Percentiles rank a stretch among this genome's conserved stretches.
These are phyloP conservation scores for Apogon hyalosoma DNA, from an alignment of 2,797 vertebrate species.

Conservation along the genomic window DNA sequence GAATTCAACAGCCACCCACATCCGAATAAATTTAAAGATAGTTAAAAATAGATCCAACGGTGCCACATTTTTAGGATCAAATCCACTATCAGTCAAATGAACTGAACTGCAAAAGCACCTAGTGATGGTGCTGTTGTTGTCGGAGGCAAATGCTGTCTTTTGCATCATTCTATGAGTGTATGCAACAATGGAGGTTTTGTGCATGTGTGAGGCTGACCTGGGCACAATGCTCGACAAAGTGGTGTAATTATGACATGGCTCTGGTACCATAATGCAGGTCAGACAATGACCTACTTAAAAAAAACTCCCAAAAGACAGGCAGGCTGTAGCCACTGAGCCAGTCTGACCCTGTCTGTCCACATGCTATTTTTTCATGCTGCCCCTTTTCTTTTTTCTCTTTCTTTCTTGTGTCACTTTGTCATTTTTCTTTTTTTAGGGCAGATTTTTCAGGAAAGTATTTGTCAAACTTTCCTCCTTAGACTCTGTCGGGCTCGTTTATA, in stretches of 20 bases:
- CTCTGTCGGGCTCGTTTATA: not conserved
- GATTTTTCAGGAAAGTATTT: not conserved
- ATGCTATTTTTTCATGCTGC: constrained; percentile 19
- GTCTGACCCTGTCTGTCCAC: constrained; percentile 59
- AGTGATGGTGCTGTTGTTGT: constrained; percentile 36
- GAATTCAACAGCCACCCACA: too few relatives aligned
- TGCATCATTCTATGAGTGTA: constrained; percentile 29
- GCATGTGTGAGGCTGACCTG: constrained; percentile 55
- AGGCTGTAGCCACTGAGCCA: constrained; percentile 63
- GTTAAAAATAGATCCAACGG: too few relatives aligned
- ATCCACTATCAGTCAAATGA: too few relatives aligned
- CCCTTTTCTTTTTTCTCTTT: not conserved
- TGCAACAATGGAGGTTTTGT: constrained; percentile 56
- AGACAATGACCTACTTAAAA: constrained; percentile 82
- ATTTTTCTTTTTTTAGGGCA: not conserved
- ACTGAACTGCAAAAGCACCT: too few relatives aligned
- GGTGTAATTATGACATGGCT: constrained; percentile 76
- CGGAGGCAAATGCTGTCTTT: constrained; percentile 28
- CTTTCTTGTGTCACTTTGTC: not conserved
- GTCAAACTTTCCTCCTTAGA: not conserved
- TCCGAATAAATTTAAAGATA: too few relatives aligned
- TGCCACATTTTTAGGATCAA: too few relatives aligned
- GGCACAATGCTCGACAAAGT: constrained; percentile 59
- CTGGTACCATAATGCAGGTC: constrained; percentile 75
- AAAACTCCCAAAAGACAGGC: constrained; percentile 68